Evolutionary conservation across 2,888 invertebrate species (phyloP), one percentile per base, ranked within the genome.

Genomic region (Eupelmus urozonus): DNA sequence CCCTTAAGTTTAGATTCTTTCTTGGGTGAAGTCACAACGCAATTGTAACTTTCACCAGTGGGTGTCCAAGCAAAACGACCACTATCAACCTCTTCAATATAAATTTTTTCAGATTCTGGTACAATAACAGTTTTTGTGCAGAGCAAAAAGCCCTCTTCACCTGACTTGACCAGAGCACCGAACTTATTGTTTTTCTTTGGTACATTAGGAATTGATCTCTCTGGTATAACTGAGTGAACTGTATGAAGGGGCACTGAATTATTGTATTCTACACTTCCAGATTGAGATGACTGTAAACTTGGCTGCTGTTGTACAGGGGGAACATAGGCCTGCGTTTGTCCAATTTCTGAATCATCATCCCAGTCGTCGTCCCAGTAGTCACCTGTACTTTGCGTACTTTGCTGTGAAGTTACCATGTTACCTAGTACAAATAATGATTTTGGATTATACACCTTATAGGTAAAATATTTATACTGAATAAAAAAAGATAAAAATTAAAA

Each of bases 1-100:
- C 98, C 99, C 89, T 98, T 98, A 87, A 99, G 94, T 91, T 99
- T 99, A 0, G 96, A 95, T 90, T 98, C 98, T 89, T 99, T 99
- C 88, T 98, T 98, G 5, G 98, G 98, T 74, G 98, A 98, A 18
- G 97, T 95, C 40, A 99, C 96, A 70, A 94, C 92, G 78, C 98
- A 98, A 5, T 93, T 93, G 87, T 97, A 98, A 1, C 94, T 93
- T 78, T 95, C 93, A 63, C 92, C 90, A 76, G 93, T 92, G 0
- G 94, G 92, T 77, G 94, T 92, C 98, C 98, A 99, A 78, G 92
- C 91, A 85, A 94, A 95, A 25, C 93, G 91, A 77, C 94, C 94
- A 81, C 94, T 95, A 78, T 94, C 92, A 82, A 87, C 86, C 82
- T 95, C 95, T 83, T 94, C 90, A 77, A 97, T 94, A 84, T 92